Evolutionary conservation across 2,888 invertebrate genomes (phyloP).

Genomic region (Augiades crinisus): DNA sequence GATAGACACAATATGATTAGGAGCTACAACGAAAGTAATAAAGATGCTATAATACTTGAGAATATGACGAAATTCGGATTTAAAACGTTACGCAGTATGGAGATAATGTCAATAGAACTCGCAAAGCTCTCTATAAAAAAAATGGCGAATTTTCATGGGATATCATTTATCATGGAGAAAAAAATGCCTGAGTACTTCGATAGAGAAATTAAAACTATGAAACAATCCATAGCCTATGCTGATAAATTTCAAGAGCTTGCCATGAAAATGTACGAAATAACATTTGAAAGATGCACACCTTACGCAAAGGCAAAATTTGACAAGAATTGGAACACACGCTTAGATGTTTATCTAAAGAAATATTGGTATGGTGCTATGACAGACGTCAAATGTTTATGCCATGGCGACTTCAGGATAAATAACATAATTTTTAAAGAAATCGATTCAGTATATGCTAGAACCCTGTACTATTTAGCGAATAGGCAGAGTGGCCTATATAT

Average conservation of each 20-base stretch:
- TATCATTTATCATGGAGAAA: constrained; percentile 47
- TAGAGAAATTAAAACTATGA: constrained; percentile 32
- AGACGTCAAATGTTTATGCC: constrained; percentile 35
- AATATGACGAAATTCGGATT: constrained; percentile 48
- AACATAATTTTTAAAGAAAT: constrained; percentile 39
- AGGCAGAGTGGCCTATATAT: no score
- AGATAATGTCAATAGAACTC: constrained; percentile 45
- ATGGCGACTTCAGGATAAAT: constrained; percentile 43
- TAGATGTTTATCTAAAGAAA: constrained; percentile 35
- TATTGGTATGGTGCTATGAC: constrained; percentile 32
- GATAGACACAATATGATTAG: constrained; percentile 46
- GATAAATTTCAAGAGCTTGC: constrained; percentile 38
- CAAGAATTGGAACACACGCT: constrained; percentile 34
- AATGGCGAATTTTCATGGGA: constrained; percentile 53
- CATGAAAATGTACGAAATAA: constrained; percentile 33
- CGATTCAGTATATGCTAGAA: no score
- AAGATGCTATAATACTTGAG: constrained; percentile 49
- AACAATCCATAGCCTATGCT: constrained; percentile 33
- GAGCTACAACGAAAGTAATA: constrained; percentile 41
- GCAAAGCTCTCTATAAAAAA: constrained; percentile 46
- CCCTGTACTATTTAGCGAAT: no score
- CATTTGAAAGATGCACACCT: constrained; percentile 35
- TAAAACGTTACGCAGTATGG: constrained; percentile 42
- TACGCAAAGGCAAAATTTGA: constrained; percentile 37
- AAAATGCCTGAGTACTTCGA: constrained; percentile 45